Evolutionary conservation across 2,888 invertebrate species (phyloP).

Genomic region (Dendrolimus houi): DNA sequence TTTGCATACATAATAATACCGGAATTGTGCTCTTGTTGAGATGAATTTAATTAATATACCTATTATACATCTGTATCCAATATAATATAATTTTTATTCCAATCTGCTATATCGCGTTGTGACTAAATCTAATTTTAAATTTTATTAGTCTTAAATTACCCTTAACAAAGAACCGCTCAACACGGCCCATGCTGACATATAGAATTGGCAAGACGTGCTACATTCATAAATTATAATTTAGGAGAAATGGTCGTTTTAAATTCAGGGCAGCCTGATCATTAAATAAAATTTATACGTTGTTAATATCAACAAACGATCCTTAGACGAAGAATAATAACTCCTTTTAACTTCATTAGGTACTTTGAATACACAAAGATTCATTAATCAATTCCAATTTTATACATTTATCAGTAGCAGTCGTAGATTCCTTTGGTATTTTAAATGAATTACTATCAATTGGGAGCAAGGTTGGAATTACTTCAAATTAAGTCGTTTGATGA

Average conservation of each 20-base stretch:
- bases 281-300: neutral
- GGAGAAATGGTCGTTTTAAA: constrained; percentile 19
- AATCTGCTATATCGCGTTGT: constrained; percentile 16
- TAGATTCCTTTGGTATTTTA: neutral
- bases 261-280: constrained; percentile 6
- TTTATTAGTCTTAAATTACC: too few relatives aligned
- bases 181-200: too few relatives aligned
- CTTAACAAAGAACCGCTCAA: too few relatives aligned
- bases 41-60: too few relatives aligned
- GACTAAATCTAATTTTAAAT: too few relatives aligned
- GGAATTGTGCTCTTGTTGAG: too few relatives aligned
- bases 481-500: neutral
- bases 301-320: neutral
- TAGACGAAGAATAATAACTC: neutral
- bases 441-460: neutral
- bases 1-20: too few relatives aligned
- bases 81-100: too few relatives aligned
- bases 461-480: neutral
- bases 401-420: neutral
- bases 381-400: neutral
- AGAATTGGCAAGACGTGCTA: constrained; percentile 17
- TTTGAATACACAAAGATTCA: neutral
- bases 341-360: neutral
- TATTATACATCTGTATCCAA: too few relatives aligned
- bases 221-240: constrained; percentile 37